Evolutionary conservation across 2,888 invertebrate species (phyloP).

Genomic region (Asteroscopus sphinx): DNA sequence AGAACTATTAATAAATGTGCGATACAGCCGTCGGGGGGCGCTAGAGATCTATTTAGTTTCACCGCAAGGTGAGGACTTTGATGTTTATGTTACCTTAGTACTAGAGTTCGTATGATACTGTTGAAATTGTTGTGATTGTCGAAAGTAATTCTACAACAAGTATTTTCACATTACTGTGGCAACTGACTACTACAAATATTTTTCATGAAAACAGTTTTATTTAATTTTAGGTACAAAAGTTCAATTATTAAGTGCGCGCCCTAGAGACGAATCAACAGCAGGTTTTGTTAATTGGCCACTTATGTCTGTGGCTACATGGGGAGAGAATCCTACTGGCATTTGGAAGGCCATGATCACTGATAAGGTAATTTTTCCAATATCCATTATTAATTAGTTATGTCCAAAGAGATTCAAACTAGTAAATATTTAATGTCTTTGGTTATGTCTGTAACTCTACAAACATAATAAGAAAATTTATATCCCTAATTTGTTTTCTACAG

Average conservation of each 20-base stretch:
- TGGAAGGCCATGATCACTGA: conserved; percentile 90
- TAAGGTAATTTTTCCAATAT: conserved; percentile 69
- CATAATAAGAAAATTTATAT: no score
- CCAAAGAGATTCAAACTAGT: no score
- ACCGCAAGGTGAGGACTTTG: conserved; percentile 91
- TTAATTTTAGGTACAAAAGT: conserved; percentile 91
- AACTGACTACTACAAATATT: neutral
- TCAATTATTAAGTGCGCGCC: conserved; percentile 92
- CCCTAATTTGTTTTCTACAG: conserved; percentile 59
- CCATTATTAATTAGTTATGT: neutral
- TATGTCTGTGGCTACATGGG: conserved; percentile 97
- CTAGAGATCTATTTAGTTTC: conserved; percentile 93
- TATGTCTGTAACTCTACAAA: no score
- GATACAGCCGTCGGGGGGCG: conserved; percentile 93
- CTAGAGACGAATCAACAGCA: conserved; percentile 91
- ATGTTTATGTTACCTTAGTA: conserved; percentile 64
- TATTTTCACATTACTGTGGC: neutral
- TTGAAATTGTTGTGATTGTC: conserved; percentile 35
- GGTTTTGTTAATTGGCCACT: conserved; percentile 96
- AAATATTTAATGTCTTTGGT: no score
- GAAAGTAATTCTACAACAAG: no score
- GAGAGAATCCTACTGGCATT: conserved; percentile 93
- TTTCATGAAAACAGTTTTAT: neutral
- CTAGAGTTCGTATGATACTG: conserved; percentile 59
- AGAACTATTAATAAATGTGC: conserved; percentile 92